A percentile compares a stretch with the other conserved stretches of the same genome.
Evolutionary conservation across 2,797 vertebrate genomes (phyloP).

Genomic region (Anguilla obscura): DNA sequence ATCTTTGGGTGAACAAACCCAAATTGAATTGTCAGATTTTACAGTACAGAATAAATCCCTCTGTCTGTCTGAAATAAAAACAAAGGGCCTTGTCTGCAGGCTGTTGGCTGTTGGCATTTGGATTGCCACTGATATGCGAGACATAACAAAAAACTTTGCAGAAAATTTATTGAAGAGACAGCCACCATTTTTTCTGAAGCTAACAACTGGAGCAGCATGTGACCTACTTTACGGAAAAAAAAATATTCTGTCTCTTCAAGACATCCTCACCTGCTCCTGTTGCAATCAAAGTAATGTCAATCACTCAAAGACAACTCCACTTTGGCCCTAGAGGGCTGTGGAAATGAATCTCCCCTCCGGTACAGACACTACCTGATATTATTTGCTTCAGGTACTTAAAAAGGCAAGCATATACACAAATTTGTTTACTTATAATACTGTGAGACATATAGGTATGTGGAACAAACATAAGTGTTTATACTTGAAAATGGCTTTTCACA

Average conservation of each 20-base stretch:
- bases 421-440: not conserved
- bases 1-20: constrained; percentile 13
- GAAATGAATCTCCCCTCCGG: not conserved
- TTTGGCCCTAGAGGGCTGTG: not conserved
- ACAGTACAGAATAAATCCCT: not conserved
- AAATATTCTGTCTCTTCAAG: not conserved
- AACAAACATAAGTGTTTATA: not conserved
- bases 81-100: not conserved
- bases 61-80: not conserved
- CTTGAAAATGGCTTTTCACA: not conserved
- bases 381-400: not conserved
- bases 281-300: not conserved
- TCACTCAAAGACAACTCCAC: not conserved
- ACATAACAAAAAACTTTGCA: not conserved
- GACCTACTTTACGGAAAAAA: constrained; percentile 1
- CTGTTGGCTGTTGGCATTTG: not conserved
- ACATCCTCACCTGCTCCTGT: not conserved
- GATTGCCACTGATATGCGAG: not conserved
- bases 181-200: not conserved
- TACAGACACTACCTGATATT: not conserved
- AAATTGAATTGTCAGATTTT: constrained; percentile 4
- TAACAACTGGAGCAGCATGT: not conserved
- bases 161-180: not conserved
- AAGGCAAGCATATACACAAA: not conserved
- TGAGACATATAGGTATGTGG: not conserved